Conservation (phyloP, 2,113 vertebrate species). For the Oenanthe melanoleuca region DNA sequence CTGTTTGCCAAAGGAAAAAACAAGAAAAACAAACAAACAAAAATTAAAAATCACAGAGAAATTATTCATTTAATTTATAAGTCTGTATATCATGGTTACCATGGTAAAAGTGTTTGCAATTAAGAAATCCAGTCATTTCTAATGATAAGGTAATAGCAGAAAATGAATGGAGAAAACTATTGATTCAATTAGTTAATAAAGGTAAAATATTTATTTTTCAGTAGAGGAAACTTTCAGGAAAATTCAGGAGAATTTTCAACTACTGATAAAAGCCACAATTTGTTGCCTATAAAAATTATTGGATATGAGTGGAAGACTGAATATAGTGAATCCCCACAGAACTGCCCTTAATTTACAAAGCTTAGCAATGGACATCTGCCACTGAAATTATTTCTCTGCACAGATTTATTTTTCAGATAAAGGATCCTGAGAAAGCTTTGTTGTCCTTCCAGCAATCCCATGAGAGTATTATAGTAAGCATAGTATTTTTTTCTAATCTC, state of each 20-base stretch:
- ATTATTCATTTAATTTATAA: not conserved
- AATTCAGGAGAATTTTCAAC: constrained; percentile 11
- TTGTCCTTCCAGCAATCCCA: not conserved
- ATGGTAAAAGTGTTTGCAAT: not conserved
- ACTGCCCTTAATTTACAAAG: constrained; percentile 41
- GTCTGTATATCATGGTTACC: not conserved
- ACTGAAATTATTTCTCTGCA: constrained; percentile 15
- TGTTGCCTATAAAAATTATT: not conserved
- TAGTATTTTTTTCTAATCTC: not conserved
- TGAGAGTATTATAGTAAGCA: not conserved
- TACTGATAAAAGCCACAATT: constrained; percentile 50
- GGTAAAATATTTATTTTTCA: constrained; percentile 45
- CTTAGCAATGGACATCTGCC: constrained; percentile 20
- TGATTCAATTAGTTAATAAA: constrained; percentile 60
- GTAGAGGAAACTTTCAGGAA: constrained; percentile 14
- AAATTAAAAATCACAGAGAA: not conserved
- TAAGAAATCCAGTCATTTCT: constrained; percentile 24
- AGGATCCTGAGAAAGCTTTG: constrained; percentile 9
- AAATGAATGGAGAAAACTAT: constrained; percentile 6
- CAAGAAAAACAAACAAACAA: rapidly evolving
- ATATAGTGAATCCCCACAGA: constrained; percentile 15
- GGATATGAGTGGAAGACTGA: constrained; percentile 25
- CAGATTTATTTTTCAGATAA: constrained; percentile 44
- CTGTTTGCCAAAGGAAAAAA: not conserved
- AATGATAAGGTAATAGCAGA: constrained; percentile 31